Percentiles rank a stretch among this genome's conserved stretches.
These are phyloP conservation scores for Dicyrtomina minuta DNA, from an alignment of 2,888 invertebrate genomes.

Conservation along the genomic window DNA sequence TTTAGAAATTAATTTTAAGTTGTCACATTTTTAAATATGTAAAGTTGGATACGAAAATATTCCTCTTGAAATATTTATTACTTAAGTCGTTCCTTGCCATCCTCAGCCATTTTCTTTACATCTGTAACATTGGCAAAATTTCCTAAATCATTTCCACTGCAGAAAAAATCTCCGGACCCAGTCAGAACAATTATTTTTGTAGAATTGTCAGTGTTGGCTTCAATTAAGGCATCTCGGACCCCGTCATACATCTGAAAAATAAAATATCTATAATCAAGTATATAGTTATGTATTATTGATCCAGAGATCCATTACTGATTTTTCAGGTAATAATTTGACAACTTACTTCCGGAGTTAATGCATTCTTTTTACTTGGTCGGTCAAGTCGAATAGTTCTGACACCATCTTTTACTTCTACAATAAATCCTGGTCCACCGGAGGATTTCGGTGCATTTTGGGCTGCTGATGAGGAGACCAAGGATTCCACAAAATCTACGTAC, in stretches of 20 bases:
- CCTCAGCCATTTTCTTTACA: slow-evolving; percentile 22
- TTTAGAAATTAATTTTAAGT: no score
- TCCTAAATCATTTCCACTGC: slow-evolving; percentile 28
- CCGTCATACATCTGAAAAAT: slow-evolving; percentile 27
- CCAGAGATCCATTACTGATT: no score
- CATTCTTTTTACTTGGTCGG: slow-evolving; percentile 74
- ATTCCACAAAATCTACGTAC: slow-evolving; percentile 59
- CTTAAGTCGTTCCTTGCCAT: slow-evolving; percentile 7
- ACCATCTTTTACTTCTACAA: slow-evolving; percentile 58
- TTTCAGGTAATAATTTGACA: no score
- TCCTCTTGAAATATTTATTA: no score
- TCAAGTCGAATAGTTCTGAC: slow-evolving; percentile 63
- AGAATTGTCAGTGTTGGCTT: slow-evolving; percentile 30
- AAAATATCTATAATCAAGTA: no score
- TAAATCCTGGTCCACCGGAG: slow-evolving; percentile 40
- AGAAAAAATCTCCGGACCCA: slow-evolving; percentile 32
- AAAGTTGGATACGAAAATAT: no score
- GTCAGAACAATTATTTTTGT: slow-evolving; percentile 34
- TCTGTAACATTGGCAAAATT: slow-evolving; percentile 32
- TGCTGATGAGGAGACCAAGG: slow-evolving; percentile 51
- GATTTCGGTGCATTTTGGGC: slow-evolving; percentile 41
- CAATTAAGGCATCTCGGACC: slow-evolving; percentile 21
- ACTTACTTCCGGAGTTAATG: slow-evolving; percentile 61
- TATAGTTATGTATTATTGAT: no score
- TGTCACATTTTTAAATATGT: no score